Conservation (phyloP, 2,113 vertebrate species). For the Cynoglossus semilaevis region DNA sequence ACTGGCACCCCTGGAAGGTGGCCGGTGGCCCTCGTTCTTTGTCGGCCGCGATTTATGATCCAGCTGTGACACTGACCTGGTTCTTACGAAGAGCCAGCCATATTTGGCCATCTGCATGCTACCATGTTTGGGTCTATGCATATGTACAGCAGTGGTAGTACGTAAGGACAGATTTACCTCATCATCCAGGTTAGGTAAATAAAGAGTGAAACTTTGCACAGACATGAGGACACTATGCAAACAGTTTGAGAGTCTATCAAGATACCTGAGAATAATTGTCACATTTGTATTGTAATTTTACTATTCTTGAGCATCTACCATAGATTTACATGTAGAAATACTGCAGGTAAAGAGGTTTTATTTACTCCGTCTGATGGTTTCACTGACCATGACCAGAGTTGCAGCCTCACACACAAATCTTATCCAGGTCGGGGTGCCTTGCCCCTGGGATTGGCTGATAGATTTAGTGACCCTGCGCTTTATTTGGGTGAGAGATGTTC, state of each 20-base stretch:
- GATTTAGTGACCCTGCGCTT: conserved; percentile 27
- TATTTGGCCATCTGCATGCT: conserved; percentile 14
- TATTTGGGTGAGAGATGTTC: conserved; percentile 41
- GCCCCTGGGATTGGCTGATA: conserved; percentile 25
- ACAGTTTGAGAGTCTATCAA: too few relatives aligned
- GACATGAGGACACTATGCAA: neutral
- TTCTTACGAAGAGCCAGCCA: conserved; percentile 45
- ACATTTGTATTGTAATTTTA: too few relatives aligned
- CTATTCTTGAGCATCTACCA: neutral
- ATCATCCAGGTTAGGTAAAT: neutral
- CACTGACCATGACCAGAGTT: conserved; percentile 7
- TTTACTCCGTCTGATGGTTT: neutral
- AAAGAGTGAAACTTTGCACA: neutral
- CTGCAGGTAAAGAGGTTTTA: neutral
- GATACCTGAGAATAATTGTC: too few relatives aligned
- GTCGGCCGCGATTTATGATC: conserved; percentile 61
- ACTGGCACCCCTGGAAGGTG: conserved; percentile 25
- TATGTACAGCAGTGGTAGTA: conserved; percentile 50
- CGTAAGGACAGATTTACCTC: conserved; percentile 21
- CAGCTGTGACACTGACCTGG: conserved; percentile 53
- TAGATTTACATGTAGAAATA: neutral
- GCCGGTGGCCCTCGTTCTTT: conserved; percentile 25
- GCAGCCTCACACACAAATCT: conserved; percentile 1
- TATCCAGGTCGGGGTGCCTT: conserved; percentile 3
- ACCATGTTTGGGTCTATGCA: conserved; percentile 1